A percentile compares a stretch with the other conserved stretches of the same genome.
Conservation (phyloP, 2,113 vertebrate species). For the Acrocephalus arundinaceus region DNA sequence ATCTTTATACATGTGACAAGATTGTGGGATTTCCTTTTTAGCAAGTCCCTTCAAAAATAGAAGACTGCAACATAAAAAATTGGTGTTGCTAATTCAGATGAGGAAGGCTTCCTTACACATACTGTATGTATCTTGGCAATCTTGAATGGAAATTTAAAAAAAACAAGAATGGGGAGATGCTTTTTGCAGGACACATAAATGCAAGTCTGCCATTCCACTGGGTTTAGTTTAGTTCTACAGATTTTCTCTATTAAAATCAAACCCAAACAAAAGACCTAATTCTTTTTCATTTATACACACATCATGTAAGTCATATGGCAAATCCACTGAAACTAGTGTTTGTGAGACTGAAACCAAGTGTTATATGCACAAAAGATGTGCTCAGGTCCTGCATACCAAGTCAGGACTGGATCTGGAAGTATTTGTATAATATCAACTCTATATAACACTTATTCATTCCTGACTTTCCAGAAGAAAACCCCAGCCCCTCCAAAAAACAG, state of each 20-base stretch:
- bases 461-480: neutral
- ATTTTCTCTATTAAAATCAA: neutral
- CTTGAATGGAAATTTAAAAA: neutral
- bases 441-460: neutral
- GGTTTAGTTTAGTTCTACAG: neutral
- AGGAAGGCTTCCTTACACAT: neutral
- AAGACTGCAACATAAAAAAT: neutral
- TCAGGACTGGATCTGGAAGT: neutral
- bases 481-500: neutral
- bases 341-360: neutral
- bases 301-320: neutral
- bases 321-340: neutral
- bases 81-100: neutral
- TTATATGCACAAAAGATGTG: accelerated
- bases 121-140: neutral
- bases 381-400: neutral
- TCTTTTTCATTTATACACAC: neutral
- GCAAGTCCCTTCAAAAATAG: neutral
- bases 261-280: neutral
- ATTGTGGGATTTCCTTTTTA: slow-evolving; percentile 14
- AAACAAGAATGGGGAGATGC: neutral
- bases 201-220: neutral
- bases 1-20: slow-evolving; percentile 45
- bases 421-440: neutral
- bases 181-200: neutral